Conservation (phyloP, 2,888 invertebrate species). For the Clitarchus hookeri region DNA sequence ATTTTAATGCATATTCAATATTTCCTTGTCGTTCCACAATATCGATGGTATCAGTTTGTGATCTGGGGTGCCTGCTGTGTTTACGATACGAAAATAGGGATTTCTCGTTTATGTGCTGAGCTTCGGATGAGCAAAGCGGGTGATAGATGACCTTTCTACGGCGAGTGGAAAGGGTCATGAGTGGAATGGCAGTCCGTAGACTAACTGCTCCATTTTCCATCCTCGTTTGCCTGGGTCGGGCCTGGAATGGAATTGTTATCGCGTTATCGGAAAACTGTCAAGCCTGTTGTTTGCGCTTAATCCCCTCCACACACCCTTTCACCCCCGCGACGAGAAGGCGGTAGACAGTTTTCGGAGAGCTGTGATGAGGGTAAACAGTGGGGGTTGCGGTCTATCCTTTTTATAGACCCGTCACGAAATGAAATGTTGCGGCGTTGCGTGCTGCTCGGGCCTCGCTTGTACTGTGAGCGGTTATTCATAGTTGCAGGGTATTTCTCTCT, state of each 20-base stretch:
- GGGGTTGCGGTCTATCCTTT: constrained; percentile 3
- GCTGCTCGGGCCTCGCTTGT: background rate
- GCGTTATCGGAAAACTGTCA: constrained; percentile 10
- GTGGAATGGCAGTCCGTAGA: background rate
- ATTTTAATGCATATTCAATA: no score
- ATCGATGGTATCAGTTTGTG: no score
- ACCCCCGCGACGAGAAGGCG: background rate
- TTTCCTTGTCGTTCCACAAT: no score
- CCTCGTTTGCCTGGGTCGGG: background rate
- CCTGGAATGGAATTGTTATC: background rate
- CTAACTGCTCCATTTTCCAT: background rate
- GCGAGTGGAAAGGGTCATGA: background rate
- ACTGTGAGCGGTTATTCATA: background rate
- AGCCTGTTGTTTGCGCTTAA: background rate
- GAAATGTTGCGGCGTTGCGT: background rate
- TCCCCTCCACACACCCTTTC: no score
- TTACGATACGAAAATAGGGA: no score
- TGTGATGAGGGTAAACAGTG: background rate
- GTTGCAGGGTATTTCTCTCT: background rate
- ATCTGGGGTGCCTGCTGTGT: no score
- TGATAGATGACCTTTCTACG: background rate
- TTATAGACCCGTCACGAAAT: constrained; percentile 14
- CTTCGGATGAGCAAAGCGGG: background rate
- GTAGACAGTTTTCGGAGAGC: background rate
- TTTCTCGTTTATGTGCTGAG: no score